A percentile compares a stretch with the other conserved stretches of the same genome.
Conservation (phyloP, 2,797 vertebrate genomes). For the Taeniopygia guttata region DNA sequence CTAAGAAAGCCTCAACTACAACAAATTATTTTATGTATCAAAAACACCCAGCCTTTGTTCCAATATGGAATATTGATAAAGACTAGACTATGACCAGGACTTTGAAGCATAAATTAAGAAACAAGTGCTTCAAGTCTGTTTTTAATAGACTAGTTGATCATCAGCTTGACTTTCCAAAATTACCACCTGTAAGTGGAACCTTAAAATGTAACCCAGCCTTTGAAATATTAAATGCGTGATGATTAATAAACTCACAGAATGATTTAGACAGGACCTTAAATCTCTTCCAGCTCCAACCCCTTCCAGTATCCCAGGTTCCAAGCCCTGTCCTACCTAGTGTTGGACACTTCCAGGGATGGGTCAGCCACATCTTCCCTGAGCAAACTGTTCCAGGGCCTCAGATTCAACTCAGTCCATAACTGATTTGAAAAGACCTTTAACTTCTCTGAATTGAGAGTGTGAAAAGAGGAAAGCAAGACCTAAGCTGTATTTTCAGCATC, state of each 20-base stretch:
- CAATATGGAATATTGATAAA: neutral
- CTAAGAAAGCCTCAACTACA: neutral
- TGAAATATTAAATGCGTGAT: rapidly evolving
- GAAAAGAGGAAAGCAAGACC: neutral
- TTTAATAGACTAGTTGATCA: neutral
- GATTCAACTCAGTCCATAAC: neutral
- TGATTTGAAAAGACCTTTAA: neutral
- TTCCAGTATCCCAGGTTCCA: neutral
- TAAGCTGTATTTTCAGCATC: neutral
- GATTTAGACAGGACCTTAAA: neutral
- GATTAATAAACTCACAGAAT: neutral
- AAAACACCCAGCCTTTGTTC: neutral
- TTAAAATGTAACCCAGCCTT: neutral
- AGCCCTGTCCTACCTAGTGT: neutral
- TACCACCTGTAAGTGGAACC: rapidly evolving
- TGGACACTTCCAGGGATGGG: neutral
- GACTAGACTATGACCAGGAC: neutral
- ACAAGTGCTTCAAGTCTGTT: neutral
- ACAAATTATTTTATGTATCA: neutral
- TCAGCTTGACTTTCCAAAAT: neutral
- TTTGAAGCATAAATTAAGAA: neutral
- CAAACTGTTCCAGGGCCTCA: neutral
- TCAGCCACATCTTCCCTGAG: neutral
- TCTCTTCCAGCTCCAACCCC: rapidly evolving
- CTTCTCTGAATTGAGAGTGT: rapidly evolving